These are phyloP conservation scores for Nasonia longicornis DNA, from an alignment of 1,140 invertebrate species.

Conservation along the genomic window DNA sequence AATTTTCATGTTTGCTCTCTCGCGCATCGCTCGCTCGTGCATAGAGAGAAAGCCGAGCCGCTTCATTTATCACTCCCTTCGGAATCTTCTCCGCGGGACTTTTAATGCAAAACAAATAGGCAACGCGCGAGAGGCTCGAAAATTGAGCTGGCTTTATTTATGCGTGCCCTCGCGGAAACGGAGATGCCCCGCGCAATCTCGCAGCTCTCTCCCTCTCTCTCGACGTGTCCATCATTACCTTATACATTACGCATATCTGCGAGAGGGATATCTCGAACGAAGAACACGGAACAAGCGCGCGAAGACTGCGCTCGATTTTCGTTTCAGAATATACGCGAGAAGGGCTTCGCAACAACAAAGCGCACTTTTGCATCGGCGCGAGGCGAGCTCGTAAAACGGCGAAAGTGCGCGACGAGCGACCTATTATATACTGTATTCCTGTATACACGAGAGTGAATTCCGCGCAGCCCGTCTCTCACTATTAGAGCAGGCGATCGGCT, in stretches of 20 bases:
- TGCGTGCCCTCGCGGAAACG: too few relatives aligned
- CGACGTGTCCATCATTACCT: too few relatives aligned
- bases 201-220: too few relatives aligned
- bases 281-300: not conserved
- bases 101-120: conserved; percentile 7
- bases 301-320: not conserved
- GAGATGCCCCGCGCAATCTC: too few relatives aligned
- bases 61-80: conserved; percentile 11
- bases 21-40: not conserved
- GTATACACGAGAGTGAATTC: not conserved
- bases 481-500: not conserved
- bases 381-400: conserved; percentile 21
- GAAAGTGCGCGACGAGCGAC: conserved; percentile 11
- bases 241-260: too few relatives aligned
- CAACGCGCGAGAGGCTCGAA: not conserved
- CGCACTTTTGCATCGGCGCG: not conserved
- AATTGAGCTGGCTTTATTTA: not conserved
- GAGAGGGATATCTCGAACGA: too few relatives aligned
- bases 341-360: not conserved
- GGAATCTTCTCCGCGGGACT: not conserved
- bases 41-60: not conserved
- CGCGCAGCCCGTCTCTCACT: not conserved
- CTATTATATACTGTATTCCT: too few relatives aligned
- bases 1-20: conserved; percentile 39
- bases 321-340: not conserved